Evolutionary conservation across 2,797 vertebrate species (phyloP).

Genomic region (Acipenser ruthenus): DNA sequence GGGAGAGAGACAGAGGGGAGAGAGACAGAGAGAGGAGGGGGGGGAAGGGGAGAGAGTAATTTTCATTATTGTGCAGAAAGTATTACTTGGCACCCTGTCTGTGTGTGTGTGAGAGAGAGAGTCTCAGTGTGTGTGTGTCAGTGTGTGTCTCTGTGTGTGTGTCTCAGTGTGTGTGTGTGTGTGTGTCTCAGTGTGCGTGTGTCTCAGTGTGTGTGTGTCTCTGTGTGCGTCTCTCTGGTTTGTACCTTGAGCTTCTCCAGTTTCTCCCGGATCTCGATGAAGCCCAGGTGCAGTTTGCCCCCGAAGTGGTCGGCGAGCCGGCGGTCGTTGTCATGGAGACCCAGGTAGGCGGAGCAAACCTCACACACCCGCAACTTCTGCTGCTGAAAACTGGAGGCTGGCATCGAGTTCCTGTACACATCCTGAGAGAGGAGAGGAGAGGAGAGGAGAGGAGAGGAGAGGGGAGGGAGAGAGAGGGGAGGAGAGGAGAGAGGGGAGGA

Average conservation of each 20-base stretch:
- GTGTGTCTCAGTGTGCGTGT: not conserved
- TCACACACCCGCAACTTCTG: conserved; percentile 95
- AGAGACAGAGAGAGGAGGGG: too few species aligned
- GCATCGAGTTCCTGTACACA: conserved; percentile 96
- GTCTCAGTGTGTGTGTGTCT: conserved; percentile 8
- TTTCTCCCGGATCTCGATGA: conserved; percentile 97
- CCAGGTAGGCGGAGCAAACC: conserved; percentile 93
- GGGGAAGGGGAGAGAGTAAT: too few species aligned
- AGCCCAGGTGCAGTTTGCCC: conserved; percentile 94
- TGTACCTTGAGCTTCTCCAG: conserved; percentile 86
- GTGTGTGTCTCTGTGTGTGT: too few species aligned
- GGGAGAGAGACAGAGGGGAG: not conserved
- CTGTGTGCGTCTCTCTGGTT: not conserved
- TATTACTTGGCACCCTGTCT: too few species aligned
- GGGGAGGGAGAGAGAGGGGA: too few species aligned
- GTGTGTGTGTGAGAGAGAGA: too few species aligned
- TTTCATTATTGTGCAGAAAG: too few species aligned
- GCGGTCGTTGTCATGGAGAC: conserved; percentile 94
- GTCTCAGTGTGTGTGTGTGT: too few species aligned
- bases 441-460: not conserved
- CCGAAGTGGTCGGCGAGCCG: conserved; percentile 95
- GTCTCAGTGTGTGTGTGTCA: too few species aligned
- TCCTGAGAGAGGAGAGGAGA: conserved; percentile 55
- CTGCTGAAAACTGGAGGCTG: conserved; percentile 95
- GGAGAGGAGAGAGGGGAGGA: not conserved